These are phyloP conservation scores for Myanophis thanlyinensis DNA, from an alignment of 2,113 vertebrate species.

Conservation along the genomic window DNA sequence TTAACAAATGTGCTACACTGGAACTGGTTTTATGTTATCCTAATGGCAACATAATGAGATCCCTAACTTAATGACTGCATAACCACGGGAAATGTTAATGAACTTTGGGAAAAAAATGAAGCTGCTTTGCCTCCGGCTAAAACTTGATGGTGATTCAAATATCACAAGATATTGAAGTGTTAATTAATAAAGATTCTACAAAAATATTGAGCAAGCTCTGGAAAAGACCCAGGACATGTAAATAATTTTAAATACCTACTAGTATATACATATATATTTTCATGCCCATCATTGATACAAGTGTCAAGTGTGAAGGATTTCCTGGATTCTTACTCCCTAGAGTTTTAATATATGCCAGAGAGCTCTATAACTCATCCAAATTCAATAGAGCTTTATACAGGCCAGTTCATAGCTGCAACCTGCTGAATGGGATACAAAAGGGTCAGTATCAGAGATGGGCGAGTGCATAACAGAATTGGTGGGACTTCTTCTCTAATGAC, in stretches of 20 bases:
- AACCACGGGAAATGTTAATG: constrained; percentile 38
- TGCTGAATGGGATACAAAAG: not conserved
- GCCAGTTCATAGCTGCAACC: not conserved
- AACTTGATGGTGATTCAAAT: constrained; percentile 19
- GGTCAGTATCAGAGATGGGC: not conserved
- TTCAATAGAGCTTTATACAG: not conserved
- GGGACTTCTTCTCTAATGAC: not conserved
- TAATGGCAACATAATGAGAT: constrained; percentile 60
- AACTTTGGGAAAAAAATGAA: constrained; percentile 20
- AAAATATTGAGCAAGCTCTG: not conserved
- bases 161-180: constrained; percentile 15
- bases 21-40: constrained; percentile 49
- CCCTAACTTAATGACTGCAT: constrained; percentile 20
- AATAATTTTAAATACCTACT: constrained; percentile 4
- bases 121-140: constrained; percentile 28
- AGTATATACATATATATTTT: not conserved
- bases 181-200: constrained; percentile 19
- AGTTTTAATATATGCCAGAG: not conserved
- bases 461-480: not conserved
- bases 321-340: not conserved
- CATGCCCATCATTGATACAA: not conserved
- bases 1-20: constrained; percentile 58
- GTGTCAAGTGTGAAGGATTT: not conserved
- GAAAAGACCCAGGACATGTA: not conserved
- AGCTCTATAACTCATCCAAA: not conserved